Base-by-base conservation (phyloP, 2,888 invertebrate species). In the Hyalella azteca region DNA sequence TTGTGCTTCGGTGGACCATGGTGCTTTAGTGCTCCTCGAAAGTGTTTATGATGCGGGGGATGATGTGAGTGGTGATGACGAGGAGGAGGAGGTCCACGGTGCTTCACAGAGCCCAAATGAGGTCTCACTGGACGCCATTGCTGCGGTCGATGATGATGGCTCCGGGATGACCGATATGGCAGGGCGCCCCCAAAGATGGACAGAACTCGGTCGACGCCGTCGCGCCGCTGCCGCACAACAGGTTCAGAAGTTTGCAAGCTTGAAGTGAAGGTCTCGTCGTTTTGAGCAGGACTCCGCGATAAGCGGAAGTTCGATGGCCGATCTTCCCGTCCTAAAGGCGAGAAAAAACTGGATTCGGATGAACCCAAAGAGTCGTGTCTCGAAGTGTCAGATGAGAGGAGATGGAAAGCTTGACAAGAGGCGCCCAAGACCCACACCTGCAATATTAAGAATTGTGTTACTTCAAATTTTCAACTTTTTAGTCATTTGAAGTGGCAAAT, bases 161-260 rank as follows among this genome's bases (percentile, higher is more conserved):
- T 40, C 11, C 22, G 45, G 29, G 22, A 45, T 9, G 41, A 45
- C 11, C 19, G 3, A 13, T 22, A 9, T 7, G 15, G 41, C 26
- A 75, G 26, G 13, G 75, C 26, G 45, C 75, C 75, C 19, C 75
- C 75, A 45, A 75, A 45, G 22, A 75, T 40, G 13, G 75, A 75
- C 26, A 75, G 45, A 26, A 75, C 45, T 40, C 75, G n/a, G 36
- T 75, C 75, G 29, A 75, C 75, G 4, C n/a, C 75, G n/a, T 41
- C 45, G 32, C 66, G 32, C 29, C 36, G 32, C 29, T 22, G 29
- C 19, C 66, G 66, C 36, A 7, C 29, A 11, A 66, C 29, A 9
- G 29, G 19, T 13, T 66, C 66, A n/a, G 66, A 19, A 11, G 66
- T 9, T 13, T 66, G 54, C 1, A 54, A 54, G 26, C 26, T 54